Conservation (phyloP, 2,113 vertebrate genomes). For the Murina feae region DNA sequence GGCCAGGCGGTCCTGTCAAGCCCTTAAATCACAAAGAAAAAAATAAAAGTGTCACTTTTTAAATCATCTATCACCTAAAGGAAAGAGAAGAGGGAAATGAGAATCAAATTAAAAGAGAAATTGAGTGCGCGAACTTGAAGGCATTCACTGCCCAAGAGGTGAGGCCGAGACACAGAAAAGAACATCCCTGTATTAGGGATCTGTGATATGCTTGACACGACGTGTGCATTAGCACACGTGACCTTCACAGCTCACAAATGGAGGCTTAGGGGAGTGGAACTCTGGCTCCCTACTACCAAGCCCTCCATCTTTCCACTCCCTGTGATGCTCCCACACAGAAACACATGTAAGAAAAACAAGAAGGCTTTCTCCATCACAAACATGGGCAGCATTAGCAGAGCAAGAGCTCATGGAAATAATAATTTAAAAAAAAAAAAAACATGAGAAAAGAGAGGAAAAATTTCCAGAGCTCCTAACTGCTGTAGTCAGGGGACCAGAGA, state of each 20-base stretch:
- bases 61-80: not conserved
- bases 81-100: not conserved
- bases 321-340: not conserved
- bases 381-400: not conserved
- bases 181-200: not conserved
- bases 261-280: not conserved
- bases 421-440: not conserved
- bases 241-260: not conserved
- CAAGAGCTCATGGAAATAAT: not conserved
- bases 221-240: not conserved
- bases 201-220: not conserved
- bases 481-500: not conserved
- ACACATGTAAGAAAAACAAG: not conserved
- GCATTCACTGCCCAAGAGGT: not conserved
- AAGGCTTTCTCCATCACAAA: not conserved
- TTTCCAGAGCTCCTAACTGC: not conserved
- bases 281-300: not conserved
- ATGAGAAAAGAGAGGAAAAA: not conserved
- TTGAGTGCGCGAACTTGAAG: not conserved
- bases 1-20: not conserved
- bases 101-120: not conserved
- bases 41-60: not conserved
- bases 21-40: slow-evolving; percentile 39
- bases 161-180: not conserved
- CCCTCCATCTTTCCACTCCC: not conserved